Evolutionary conservation across 30 jellyfish, hydroid and myxozoan species (phyloP).

Genomic region (Phacellophora camtschatica): DNA sequence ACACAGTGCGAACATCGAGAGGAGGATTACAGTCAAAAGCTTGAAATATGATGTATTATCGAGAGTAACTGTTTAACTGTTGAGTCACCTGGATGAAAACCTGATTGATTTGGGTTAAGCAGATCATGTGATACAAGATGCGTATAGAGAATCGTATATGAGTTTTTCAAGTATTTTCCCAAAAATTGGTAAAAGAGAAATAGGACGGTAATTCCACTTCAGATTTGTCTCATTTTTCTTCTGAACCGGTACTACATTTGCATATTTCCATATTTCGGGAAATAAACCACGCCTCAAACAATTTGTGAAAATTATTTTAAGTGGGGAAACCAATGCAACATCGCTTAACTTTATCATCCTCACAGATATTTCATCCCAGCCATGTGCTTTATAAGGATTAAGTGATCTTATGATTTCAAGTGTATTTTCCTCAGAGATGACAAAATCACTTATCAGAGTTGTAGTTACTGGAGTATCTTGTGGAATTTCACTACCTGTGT

Average conservation of each 20-base stretch:
- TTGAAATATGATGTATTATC: no score
- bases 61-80: no score
- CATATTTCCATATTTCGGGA: slow-evolving; percentile 30
- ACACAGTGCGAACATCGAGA: no score
- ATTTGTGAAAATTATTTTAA: neutral
- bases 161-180: slow-evolving; percentile 22
- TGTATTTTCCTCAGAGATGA: no score
- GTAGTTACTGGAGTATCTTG: neutral
- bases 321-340: slow-evolving; percentile 2
- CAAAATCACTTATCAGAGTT: no score
- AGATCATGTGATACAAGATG: no score
- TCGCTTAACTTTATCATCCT: slow-evolving; percentile 23
- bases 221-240: slow-evolving; percentile 11
- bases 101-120: no score
- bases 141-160: neutral
- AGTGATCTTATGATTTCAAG: no score
- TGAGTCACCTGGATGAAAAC: no score
- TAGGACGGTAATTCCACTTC: slow-evolving; percentile 31
- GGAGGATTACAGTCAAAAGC: no score
- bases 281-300: neutral
- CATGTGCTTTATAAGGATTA: slow-evolving; percentile 35
- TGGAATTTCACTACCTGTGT: slow-evolving; percentile 53
- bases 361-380: slow-evolving; percentile 42
- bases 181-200: slow-evolving; percentile 51
- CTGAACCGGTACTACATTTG: slow-evolving; percentile 65